Conservation (phyloP, 2,113 vertebrate genomes). For the Grallaria varia region DNA sequence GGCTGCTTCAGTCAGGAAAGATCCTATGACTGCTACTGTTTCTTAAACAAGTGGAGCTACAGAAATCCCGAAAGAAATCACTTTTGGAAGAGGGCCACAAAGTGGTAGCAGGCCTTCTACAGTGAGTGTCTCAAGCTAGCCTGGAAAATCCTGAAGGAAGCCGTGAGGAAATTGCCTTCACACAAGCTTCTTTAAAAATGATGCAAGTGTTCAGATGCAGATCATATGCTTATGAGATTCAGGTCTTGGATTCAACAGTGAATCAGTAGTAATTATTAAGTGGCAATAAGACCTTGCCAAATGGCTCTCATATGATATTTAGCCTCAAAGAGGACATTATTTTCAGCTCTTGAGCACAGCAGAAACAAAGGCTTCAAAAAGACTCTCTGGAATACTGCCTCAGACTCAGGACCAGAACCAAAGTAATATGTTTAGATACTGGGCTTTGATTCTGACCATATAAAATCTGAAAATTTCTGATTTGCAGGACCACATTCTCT, state of each 20-base stretch:
- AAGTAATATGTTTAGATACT: neutral
- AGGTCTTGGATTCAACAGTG: neutral
- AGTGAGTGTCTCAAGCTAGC: neutral
- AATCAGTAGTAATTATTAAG: neutral
- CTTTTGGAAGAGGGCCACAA: neutral
- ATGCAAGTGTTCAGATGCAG: neutral
- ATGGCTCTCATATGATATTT: neutral
- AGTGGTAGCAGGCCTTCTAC: neutral
- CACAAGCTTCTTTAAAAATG: neutral
- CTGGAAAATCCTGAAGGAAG: neutral
- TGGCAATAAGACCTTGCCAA: neutral
- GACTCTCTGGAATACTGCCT: neutral
- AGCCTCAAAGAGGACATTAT: neutral
- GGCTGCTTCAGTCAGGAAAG: neutral
- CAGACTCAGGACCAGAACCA: neutral
- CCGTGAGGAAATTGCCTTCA: neutral
- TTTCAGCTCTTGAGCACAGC: neutral
- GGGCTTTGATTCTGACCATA: neutral
- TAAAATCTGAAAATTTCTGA: slow-evolving; percentile 14
- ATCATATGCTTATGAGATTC: neutral
- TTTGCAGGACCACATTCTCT: neutral
- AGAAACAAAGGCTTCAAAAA: neutral
- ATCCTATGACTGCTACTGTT: neutral
- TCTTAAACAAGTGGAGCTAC: neutral
- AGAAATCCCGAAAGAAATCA: neutral